Percentiles rank a stretch among this genome's conserved stretches.
These are phyloP conservation scores for Microtus montanus DNA, from an alignment of 2,113 vertebrate genomes.

Conservation along the genomic window DNA sequence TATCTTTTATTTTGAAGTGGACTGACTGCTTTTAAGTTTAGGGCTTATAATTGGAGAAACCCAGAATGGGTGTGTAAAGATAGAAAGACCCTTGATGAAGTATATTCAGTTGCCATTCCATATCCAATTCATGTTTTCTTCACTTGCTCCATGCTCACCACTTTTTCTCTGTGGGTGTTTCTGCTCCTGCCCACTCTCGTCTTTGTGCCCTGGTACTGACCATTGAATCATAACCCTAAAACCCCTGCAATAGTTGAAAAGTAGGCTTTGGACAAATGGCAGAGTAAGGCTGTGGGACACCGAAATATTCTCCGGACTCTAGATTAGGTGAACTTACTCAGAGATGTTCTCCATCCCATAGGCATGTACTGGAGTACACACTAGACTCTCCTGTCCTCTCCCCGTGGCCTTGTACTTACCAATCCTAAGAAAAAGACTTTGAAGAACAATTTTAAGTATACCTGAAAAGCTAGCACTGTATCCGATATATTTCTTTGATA, in stretches of 20 bases:
- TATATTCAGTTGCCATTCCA: background rate
- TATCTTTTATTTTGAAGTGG: background rate
- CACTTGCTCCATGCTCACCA: background rate
- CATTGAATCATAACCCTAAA: background rate
- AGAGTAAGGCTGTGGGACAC: background rate
- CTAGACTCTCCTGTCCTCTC: background rate
- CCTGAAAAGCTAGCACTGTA: background rate
- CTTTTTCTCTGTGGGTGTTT: background rate
- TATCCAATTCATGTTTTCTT: background rate
- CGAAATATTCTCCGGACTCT: background rate
- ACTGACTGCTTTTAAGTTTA: background rate
- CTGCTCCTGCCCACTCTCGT: background rate
- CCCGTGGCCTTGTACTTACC: background rate
- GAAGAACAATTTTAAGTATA: background rate
- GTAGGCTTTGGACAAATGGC: background rate
- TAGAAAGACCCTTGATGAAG: background rate
- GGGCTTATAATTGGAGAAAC: slow-evolving; percentile 1
- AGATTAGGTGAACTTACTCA: background rate
- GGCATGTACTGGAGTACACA: background rate
- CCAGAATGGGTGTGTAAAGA: background rate
- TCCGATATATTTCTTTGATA: slow-evolving; percentile 33
- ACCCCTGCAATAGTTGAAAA: background rate
- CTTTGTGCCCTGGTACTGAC: background rate
- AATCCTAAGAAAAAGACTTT: background rate
- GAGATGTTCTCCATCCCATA: background rate